Evolutionary conservation across 2,113 vertebrate species (phyloP).

Genomic region (Eubucco bourcierii): DNA sequence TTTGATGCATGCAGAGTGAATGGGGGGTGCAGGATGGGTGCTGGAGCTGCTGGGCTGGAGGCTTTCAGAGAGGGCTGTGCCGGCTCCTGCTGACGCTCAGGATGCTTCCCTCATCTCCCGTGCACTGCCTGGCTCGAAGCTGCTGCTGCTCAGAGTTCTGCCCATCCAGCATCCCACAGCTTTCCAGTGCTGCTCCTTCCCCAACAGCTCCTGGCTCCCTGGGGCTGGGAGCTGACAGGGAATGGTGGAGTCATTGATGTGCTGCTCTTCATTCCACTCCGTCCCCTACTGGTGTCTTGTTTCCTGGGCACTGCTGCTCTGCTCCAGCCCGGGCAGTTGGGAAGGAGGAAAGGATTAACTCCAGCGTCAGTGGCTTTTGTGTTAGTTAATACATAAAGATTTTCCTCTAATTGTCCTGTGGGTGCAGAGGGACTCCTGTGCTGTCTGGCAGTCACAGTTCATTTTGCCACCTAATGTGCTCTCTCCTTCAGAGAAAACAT

Average conservation of each 20-base stretch:
- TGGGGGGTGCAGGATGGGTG: accelerated
- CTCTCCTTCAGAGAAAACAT: not conserved
- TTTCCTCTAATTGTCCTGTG: slow-evolving; percentile 20
- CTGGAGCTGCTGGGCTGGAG: not conserved
- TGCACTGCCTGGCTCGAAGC: not conserved
- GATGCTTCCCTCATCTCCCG: not conserved
- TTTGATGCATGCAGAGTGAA: not conserved
- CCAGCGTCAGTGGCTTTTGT: not conserved
- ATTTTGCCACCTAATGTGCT: slow-evolving; percentile 12
- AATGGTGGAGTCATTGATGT: not conserved
- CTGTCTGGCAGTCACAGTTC: not conserved
- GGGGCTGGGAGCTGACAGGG: not conserved
- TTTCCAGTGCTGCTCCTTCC: not conserved
- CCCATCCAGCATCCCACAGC: accelerated
- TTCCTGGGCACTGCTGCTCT: not conserved
- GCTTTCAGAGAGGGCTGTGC: not conserved
- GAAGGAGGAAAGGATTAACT: not conserved
- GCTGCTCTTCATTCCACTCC: not conserved
- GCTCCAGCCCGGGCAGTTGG: accelerated
- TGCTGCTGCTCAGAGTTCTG: accelerated
- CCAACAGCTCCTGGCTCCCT: accelerated
- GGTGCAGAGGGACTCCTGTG: not conserved
- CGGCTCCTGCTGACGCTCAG: accelerated
- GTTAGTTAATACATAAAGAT: slow-evolving; percentile 3
- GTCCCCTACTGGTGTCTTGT: not conserved